Base-by-base conservation (phyloP, 1,140 invertebrate species). In the Aphis craccivora region DNA sequence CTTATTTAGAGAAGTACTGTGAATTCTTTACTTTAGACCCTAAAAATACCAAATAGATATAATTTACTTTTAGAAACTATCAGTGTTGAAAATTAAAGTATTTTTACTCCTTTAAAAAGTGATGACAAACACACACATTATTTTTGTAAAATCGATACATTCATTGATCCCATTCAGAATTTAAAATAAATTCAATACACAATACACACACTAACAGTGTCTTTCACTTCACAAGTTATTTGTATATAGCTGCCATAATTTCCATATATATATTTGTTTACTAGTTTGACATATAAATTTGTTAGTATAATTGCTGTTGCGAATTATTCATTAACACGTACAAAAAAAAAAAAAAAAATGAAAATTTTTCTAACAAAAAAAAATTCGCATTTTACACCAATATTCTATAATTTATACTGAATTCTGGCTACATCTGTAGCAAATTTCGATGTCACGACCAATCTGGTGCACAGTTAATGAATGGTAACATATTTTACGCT, bases 271-370 rank as follows among this genome's bases (percentile, higher is more conserved):
- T n/a, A 40, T 43, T 40, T 86, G 83, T 40, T 14, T 30, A 45
- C 37, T 14, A 43, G 43, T n/a, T 84, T 86, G 25, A 86, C 84
- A 86, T 25, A 43, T 86, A 48, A 86, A 86, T 30, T 86, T 30
- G 25, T 86, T 86, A 86, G 25, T 43, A 43, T 84, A 84, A 86
- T 86, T 86, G 30, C 11, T 86, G 37, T 45, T 4, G 43, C 84
- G 43, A 45, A 86, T 86, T 86, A 86, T 86, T 86, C 84, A 86
- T 45, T 43, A 86, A 18, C 84, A 86, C 84, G 84, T 86, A 18
- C 6, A 25, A 84, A 14, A 84, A 45, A 4, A 45, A 86, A 67
- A 4, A 67, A n/a, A 18, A 67, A 37, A 83, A 40, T 22, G 37
- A 37, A 83, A 25, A 67, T 67, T 67, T 6, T 30, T 67, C 30